These are phyloP conservation scores for Potorous gilbertii DNA, from an alignment of 2,797 vertebrate species.

Conservation along the genomic window DNA sequence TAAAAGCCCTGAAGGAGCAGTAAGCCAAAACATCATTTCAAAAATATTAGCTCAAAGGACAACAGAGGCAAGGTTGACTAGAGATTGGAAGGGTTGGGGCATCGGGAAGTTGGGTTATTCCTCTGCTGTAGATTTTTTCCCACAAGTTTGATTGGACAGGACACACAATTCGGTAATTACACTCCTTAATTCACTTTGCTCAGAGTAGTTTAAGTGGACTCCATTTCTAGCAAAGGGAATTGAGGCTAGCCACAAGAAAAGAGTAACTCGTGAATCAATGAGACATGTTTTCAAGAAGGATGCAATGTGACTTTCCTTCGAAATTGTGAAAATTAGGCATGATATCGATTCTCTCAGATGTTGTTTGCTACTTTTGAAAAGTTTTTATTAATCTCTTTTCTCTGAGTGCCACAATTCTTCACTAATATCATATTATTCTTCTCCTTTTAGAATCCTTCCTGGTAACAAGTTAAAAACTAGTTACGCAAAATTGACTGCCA, in stretches of 20 bases:
- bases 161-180: background rate
- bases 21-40: background rate
- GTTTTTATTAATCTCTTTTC: background rate
- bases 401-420: background rate
- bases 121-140: background rate
- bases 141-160: background rate
- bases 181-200: background rate
- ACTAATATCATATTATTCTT: background rate
- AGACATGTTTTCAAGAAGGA: background rate
- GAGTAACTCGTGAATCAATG: background rate
- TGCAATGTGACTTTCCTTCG: background rate
- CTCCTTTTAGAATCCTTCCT: background rate
- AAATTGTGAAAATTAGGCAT: background rate
- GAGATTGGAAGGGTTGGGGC: background rate
- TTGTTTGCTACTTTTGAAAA: conserved; percentile 13
- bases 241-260: background rate
- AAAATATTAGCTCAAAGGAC: background rate
- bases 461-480: background rate
- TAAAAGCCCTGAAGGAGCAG: background rate
- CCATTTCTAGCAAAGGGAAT: background rate
- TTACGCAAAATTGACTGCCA: background rate
- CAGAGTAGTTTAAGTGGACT: background rate
- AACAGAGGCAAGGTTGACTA: background rate
- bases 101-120: background rate
- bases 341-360: background rate